Evolutionary conservation across 2,888 invertebrate genomes (phyloP), one percentile per base, ranked within the genome.

Genomic region (Ormia ochracea): DNA sequence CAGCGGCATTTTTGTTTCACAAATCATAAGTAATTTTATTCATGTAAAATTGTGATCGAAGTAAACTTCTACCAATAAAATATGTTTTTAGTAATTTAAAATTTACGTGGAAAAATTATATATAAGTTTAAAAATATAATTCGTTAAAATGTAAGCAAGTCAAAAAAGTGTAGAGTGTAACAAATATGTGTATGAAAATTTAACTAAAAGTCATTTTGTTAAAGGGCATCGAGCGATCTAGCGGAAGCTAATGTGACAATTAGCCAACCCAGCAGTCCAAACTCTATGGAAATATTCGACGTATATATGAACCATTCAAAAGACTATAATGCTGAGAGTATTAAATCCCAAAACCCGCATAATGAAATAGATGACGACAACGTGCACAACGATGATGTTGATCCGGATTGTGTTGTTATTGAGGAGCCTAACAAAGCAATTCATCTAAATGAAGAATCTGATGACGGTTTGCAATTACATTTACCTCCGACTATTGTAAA

Each of bases 1-100:
- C 63, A 75, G 76, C 76, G 76, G 76, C 76, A 77, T 76, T 69
- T 76, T 76, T 14, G 48, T 61, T 21, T 66, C 58, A 54, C 23
- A 59, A 61, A 31, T 54, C 38, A 63, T 28, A 63, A 69, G 76
- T 31, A 14, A 70, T 61, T 75, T 68, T 56, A 19, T 61, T 58
- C 7, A 63, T 56, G 31, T 38, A 36, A 33, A 12, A 14, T 56
- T 68, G 33, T 43, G 26, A 54, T 23, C 54, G 17, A 28, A 17
- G 5, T 5, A 58, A 28, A 9, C 12, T 14, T 58, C n/a, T n/a
- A 19, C n/a, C 14, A 31, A 14, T 10, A 21, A 21, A 63, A 52
- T 58, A 31, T 33, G n/a, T 59, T 63, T 56, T 36, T 48, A 48
- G 4, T 4, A 26, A 17, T 52, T 50, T 17, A 38, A 17, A 6